These are phyloP conservation scores for Drosophila mauritiana DNA, from an alignment of 1,140 invertebrate species.

Conservation along the genomic window DNA sequence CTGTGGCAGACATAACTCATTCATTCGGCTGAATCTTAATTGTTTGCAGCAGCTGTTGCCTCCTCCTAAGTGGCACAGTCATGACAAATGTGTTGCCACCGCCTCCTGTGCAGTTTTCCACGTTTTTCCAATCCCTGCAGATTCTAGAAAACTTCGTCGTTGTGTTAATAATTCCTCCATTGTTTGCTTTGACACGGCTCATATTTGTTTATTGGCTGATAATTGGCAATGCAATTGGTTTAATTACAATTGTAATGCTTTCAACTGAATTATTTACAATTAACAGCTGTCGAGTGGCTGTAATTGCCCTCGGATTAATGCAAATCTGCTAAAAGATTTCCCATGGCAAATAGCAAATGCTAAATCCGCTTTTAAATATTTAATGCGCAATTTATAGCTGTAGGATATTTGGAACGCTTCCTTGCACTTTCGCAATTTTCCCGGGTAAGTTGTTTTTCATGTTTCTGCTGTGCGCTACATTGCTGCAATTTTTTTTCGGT, in stretches of 20 bases:
- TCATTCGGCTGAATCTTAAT: slow-evolving; percentile 26
- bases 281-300: slow-evolving; percentile 38
- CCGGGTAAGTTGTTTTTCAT: slow-evolving; percentile 65
- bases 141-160: not conserved
- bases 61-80: slow-evolving; percentile 19
- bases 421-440: slow-evolving; percentile 5
- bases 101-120: not conserved
- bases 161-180: slow-evolving; percentile 6
- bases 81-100: slow-evolving; percentile 31
- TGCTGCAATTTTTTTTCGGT: slow-evolving; percentile 22
- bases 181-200: slow-evolving; percentile 27
- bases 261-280: slow-evolving; percentile 50
- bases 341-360: slow-evolving; percentile 9
- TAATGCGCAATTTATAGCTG: slow-evolving; percentile 31
- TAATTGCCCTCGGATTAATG: slow-evolving; percentile 42
- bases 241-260: slow-evolving; percentile 37
- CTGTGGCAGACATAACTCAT: slow-evolving; percentile 53
- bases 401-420: slow-evolving; percentile 10
- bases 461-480: slow-evolving; percentile 38
- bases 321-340: slow-evolving; percentile 13
- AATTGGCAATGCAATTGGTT: slow-evolving; percentile 35
- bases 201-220: slow-evolving; percentile 25
- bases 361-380: slow-evolving; percentile 40
- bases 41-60: slow-evolving; percentile 34
- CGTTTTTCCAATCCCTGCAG: not conserved